Conservation (phyloP, 2,888 invertebrate species). For the Sinotaia quadrata region DNA sequence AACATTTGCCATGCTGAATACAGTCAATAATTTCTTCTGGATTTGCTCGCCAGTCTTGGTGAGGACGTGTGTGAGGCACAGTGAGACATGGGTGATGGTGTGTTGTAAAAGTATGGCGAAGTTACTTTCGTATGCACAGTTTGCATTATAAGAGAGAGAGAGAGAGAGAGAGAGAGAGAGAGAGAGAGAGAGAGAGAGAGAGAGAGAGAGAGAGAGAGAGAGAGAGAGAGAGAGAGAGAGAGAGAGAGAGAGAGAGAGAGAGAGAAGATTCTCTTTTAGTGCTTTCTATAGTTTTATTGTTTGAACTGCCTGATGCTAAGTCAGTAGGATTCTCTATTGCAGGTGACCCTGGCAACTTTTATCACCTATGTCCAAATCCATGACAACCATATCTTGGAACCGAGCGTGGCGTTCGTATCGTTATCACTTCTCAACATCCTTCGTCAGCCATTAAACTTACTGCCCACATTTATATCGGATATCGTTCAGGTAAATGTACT, state of each 20-base stretch:
- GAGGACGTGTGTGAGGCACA: too few relatives aligned
- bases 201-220: too few relatives aligned
- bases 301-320: conserved; percentile 78
- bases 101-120: too few relatives aligned
- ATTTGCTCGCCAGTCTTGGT: conserved; percentile 95
- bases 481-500: conserved; percentile 77
- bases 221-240: too few relatives aligned
- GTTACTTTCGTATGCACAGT: too few relatives aligned
- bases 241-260: not conserved
- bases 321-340: conserved; percentile 79
- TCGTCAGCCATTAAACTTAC: conserved; percentile 94
- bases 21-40: conserved; percentile 92
- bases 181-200: too few relatives aligned
- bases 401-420: conserved; percentile 94
- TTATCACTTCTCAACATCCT: conserved; percentile 97
- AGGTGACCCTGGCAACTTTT: conserved; percentile 72
- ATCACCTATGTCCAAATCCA: conserved; percentile 81
- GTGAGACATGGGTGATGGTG: too few relatives aligned
- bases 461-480: conserved; percentile 89
- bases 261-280: not conserved
- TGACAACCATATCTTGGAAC: conserved; percentile 85
- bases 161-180: too few relatives aligned
- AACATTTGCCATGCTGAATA: conserved; percentile 82
- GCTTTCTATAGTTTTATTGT: not conserved
- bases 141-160: too few relatives aligned